Evolutionary conservation across 2,888 invertebrate species (phyloP), one percentile per base, ranked within the genome.

Genomic region (Antheraea assamensis): DNA sequence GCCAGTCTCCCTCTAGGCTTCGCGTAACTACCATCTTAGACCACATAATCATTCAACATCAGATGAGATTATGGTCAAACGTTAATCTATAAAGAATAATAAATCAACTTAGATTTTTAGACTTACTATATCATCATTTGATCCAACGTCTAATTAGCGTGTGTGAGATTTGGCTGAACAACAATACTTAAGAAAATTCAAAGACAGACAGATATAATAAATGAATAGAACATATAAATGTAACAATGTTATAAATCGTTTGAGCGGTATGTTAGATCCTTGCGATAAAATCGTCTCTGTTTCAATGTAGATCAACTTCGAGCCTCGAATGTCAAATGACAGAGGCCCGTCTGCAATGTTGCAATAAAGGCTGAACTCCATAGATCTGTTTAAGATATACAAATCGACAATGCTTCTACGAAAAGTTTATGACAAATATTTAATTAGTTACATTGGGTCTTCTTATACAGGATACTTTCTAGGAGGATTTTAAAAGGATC

Each of bases 241-340:
- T 7, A 68, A 35, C 35, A 68, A 68, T 68, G 35, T 35, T 35
- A 35, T 68, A 35, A 68, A 68, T 35, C n/a, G 35, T 68, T 68
- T 15, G 35, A n/a, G 35, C 68, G 68, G 68, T 68, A 68, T 35
- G 61, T 17, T 5, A 64, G 61, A 30, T 30, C 8, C n/a, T 68
- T 68, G 35, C 68, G 68, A 68, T 68, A 68, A 68, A 13, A 35
- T 68, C 35, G 5, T 35, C n/a, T 35, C n/a, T 7, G 31, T 35
- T 68, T 68, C 68, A 68, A 68, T 68, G 68, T 68, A 35, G 35
- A 68, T 68, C 68, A 68, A 68, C 68, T 24, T 68, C 68, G 35
- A 68, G 68, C 35, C 35, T 68, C 68, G 68, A 68, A 68, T 35
- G 68, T n/a, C 31, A 68, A 68, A 10, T 68, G 19, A 31, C n/a